Evolutionary conservation across 2,797 vertebrate genomes (phyloP).

Genomic region (Pipistrellus pipistrellus): DNA sequence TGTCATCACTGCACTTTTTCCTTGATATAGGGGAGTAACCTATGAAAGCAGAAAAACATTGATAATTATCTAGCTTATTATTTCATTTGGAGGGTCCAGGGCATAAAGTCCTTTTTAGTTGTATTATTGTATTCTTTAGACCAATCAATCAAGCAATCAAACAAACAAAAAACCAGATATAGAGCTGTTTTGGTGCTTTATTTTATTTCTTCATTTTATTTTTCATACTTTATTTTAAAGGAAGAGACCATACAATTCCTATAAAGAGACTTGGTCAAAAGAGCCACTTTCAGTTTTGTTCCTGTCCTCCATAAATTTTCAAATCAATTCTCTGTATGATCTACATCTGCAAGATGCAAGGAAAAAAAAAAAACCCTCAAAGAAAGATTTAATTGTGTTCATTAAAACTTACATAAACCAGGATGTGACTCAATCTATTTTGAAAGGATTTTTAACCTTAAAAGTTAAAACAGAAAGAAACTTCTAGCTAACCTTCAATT

Average conservation of each 20-base stretch:
- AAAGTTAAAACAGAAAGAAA: constrained; percentile 73
- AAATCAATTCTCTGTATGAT: constrained; percentile 34
- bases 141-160: neutral
- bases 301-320: constrained; percentile 49
- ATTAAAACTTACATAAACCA: constrained; percentile 65
- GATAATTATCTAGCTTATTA: neutral
- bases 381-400: constrained; percentile 62
- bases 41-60: neutral
- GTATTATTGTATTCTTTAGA: neutral
- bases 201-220: neutral
- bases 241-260: neutral
- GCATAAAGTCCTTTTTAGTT: neutral
- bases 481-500: constrained; percentile 78
- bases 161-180: neutral
- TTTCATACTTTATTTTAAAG: constrained; percentile 21
- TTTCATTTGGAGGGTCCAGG: neutral
- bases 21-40: neutral
- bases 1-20: neutral
- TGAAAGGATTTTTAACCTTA: constrained; percentile 57
- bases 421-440: constrained; percentile 66
- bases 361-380: neutral
- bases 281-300: neutral
- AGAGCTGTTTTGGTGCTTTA: neutral
- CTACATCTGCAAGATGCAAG: neutral
- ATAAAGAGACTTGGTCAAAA: constrained; percentile 31